Conservation (phyloP, 2,888 invertebrate species). For the Tenthredo amoena region DNA sequence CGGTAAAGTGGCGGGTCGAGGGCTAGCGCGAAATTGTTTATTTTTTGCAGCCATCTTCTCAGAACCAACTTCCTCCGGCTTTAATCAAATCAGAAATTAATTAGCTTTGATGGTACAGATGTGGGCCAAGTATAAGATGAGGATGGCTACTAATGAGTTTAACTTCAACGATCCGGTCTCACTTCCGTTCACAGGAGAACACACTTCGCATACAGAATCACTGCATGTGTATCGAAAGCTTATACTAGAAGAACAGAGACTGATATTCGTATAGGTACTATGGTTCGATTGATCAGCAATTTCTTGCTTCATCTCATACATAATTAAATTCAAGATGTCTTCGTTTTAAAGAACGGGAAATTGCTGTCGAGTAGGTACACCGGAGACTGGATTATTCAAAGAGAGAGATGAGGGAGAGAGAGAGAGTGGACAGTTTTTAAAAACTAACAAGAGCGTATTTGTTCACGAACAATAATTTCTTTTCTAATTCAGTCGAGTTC, state of each 20-base stretch:
- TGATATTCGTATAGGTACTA: not conserved
- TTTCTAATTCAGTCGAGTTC: constrained; percentile 27
- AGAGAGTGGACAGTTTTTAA: not conserved
- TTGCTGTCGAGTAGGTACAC: too few species aligned
- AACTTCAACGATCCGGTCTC: constrained; percentile 16
- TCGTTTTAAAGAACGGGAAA: too few species aligned
- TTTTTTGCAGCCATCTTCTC: constrained; percentile 45
- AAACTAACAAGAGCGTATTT: not conserved
- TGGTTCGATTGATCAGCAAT: not conserved
- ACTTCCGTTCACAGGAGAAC: constrained; percentile 5
- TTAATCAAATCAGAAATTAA: constrained; percentile 52
- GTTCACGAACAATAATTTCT: constrained; percentile 16
- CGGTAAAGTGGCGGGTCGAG: constrained; percentile 40
- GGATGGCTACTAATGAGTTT: constrained; percentile 29
- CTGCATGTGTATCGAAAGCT: not conserved
- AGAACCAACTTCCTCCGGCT: constrained; percentile 29
- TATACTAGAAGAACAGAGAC: not conserved
- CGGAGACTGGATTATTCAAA: not conserved
- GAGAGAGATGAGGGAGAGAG: not conserved
- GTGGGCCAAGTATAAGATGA: constrained; percentile 27
- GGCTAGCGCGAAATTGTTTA: constrained; percentile 51
- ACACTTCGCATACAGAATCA: not conserved
- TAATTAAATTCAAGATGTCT: too few species aligned
- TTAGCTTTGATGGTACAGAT: constrained; percentile 49
- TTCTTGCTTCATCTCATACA: not conserved